Conservation (phyloP, 2,888 invertebrate species). For the Falcaria lacertinaria region DNA sequence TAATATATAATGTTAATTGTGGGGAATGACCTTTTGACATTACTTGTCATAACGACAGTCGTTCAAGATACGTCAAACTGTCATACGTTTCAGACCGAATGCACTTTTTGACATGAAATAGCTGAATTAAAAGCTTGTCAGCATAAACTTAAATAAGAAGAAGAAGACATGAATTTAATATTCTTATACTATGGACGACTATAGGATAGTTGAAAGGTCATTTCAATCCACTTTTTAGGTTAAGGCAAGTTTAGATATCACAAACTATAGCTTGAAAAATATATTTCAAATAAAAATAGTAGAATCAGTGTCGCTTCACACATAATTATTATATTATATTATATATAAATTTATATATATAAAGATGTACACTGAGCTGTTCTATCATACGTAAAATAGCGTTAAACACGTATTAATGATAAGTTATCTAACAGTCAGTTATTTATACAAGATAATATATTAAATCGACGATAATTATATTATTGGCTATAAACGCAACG, state of each 20-base stretch:
- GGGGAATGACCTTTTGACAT: conserved; percentile 38
- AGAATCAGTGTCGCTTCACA: conserved; percentile 74
- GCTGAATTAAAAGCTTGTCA: too few species aligned
- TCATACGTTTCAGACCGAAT: not conserved
- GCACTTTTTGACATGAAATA: not conserved
- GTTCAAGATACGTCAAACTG: not conserved
- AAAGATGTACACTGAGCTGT: conserved; percentile 65
- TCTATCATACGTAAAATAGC: conserved; percentile 75
- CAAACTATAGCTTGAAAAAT: conserved; percentile 71
- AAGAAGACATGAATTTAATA: too few species aligned
- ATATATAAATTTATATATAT: conserved; percentile 32
- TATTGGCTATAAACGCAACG: conserved; percentile 14
- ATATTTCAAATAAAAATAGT: conserved; percentile 56
- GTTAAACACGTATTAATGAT: conserved; percentile 68
- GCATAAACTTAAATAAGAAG: too few species aligned
- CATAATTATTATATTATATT: conserved; percentile 30
- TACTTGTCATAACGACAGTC: too few species aligned
- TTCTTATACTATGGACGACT: too few species aligned
- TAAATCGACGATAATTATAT: conserved; percentile 19
- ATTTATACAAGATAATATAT: conserved; percentile 58
- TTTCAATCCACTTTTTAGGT: conserved; percentile 33
- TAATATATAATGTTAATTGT: conserved; percentile 31
- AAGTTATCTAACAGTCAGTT: conserved; percentile 57
- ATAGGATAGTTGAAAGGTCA: conserved; percentile 24
- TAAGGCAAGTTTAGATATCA: conserved; percentile 65